phyloP scores from a whole-genome alignment of 2,888 invertebrate genomes.

The Venusia cambrica region DNA sequence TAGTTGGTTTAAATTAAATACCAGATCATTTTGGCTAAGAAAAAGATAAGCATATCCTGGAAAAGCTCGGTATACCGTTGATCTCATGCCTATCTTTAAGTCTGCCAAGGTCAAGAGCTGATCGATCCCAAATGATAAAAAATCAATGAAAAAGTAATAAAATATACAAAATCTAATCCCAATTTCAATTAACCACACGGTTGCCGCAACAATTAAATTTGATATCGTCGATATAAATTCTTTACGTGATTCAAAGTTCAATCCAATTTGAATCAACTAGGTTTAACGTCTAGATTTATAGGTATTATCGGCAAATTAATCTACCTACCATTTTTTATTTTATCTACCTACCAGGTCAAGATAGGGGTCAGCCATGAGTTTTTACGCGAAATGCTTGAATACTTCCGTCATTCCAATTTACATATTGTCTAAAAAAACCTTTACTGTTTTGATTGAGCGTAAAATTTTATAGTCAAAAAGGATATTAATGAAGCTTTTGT shows the following conservation, averaged over 20 bases:
- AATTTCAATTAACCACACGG: conserved; percentile 3
- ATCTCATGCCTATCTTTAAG: no score
- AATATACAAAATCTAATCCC: no score
- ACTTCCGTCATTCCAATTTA: conserved; percentile 6
- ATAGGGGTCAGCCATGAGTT: background rate
- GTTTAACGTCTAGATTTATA: conserved; percentile 10
- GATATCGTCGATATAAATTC: conserved; percentile 1
- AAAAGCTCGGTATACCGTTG: no score
- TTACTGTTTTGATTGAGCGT: no score
- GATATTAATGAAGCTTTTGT: no score
- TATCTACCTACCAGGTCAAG: background rate
- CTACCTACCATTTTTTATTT: background rate
- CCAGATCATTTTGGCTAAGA: no score
- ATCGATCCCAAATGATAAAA: no score
- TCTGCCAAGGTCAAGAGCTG: no score
- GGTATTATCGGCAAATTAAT: conserved; percentile 3
- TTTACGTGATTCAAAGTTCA: conserved; percentile 11
- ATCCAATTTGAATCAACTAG: conserved; percentile 5
- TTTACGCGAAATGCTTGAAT: background rate
- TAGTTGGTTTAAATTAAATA: no score
- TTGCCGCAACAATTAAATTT: conserved; percentile 3
- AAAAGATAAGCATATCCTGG: no score
- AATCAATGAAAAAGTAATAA: no score
- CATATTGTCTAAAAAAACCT: conserved; percentile 19
- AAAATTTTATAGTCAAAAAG: no score